Conservation (phyloP, 2,113 vertebrate genomes). For the Neodon shergylaensis region DNA sequence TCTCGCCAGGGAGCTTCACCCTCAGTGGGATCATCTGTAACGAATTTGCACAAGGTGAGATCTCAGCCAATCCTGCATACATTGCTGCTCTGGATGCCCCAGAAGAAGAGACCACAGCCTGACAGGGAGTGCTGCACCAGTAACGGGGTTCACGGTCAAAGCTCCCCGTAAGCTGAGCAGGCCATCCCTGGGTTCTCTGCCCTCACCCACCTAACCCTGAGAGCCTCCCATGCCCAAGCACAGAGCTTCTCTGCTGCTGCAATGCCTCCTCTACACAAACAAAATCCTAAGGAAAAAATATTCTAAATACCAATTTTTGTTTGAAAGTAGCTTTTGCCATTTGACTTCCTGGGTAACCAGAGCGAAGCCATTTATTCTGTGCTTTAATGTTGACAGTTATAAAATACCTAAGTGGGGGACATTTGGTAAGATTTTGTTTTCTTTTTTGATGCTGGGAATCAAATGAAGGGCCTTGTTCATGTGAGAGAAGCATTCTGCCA, state of each 20-base stretch:
- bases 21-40: constrained; percentile 33
- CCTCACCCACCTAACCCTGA: not conserved
- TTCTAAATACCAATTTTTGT: not conserved
- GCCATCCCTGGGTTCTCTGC: not conserved
- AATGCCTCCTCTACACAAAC: not conserved
- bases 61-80: not conserved
- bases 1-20: not conserved
- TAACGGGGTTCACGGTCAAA: not conserved
- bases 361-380: not conserved
- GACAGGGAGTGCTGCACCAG: accelerated
- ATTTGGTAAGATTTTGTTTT: not conserved
- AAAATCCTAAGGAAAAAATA: not conserved
- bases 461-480: not conserved
- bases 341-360: not conserved
- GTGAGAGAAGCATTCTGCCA: not conserved
- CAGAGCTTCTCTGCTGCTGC: not conserved
- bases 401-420: not conserved
- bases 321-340: not conserved
- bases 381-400: constrained; percentile 5
- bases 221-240: not conserved
- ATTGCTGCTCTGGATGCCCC: not conserved
- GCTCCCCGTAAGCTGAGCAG: not conserved
- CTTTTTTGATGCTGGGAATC: not conserved
- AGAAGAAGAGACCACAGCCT: not conserved
- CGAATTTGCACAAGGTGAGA: not conserved